Evolutionary conservation across 1,140 invertebrate genomes (phyloP).

Genomic region (Wasmannia auropunctata): DNA sequence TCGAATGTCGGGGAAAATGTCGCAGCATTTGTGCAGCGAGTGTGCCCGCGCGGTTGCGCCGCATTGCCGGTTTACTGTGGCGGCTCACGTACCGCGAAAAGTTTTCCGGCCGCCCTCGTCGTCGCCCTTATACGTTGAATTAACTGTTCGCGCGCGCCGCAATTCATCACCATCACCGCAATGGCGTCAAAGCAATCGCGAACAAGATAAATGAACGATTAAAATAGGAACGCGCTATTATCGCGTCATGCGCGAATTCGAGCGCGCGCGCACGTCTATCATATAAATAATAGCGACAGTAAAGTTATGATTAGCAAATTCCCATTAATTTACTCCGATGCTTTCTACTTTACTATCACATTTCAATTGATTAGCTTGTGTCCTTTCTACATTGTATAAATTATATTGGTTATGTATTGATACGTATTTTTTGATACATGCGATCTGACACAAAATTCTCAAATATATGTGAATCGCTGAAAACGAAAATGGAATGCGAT

Average conservation of each 20-base stretch:
- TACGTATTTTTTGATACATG: not conserved
- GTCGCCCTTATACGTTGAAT: slow-evolving; percentile 63
- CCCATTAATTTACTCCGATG: not conserved
- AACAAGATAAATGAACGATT: slow-evolving; percentile 54
- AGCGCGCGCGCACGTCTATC: not conserved
- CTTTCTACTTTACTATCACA: not conserved
- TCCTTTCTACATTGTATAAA: not conserved
- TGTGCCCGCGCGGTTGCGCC: not conserved
- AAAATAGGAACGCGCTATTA: slow-evolving; percentile 31
- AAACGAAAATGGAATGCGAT: not conserved
- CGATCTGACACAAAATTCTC: not conserved
- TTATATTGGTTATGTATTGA: not conserved
- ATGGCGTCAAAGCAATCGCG: not conserved
- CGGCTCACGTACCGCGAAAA: slow-evolving; percentile 70
- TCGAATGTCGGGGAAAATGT: slow-evolving; percentile 66
- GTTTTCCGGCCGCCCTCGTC: slow-evolving; percentile 56
- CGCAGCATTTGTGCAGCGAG: slow-evolving; percentile 55
- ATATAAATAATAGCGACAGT: slow-evolving; percentile 13
- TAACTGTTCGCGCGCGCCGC: slow-evolving; percentile 57
- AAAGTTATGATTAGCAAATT: not conserved
- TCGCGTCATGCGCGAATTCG: not conserved
- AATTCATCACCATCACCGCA: slow-evolving; percentile 44
- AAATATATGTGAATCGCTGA: not conserved
- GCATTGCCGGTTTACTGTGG: slow-evolving; percentile 61
- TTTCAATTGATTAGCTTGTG: not conserved